Base-by-base conservation (phyloP, 2,797 vertebrate species). In the Lutjanus campechanus region DNA sequence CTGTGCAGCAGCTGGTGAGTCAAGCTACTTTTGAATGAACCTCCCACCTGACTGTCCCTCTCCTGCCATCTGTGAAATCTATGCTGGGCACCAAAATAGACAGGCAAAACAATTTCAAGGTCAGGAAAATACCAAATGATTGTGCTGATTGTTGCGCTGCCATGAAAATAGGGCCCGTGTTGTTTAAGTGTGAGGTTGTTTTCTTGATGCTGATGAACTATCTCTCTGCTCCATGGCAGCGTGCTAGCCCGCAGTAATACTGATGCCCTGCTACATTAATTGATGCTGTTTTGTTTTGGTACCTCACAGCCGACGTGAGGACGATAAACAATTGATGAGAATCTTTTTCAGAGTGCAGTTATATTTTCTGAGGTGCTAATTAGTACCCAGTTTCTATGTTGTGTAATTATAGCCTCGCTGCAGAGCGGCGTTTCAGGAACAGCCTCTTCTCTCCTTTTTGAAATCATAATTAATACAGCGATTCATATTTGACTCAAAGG, bases 311-410 rank as follows among this genome's bases (percentile, higher is more conserved):
- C 47, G 63, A 79, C 79, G 50, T 2, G 13, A 73, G 53, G 61
- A 60, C 55, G 64, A 84, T 82, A 56, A 89, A 88, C 76, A 83
- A 75, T 67, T 77, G 86, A 81, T 80, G 76, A 79, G 82, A 41
- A 70, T 71, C 40, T 71, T 80, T 79, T 79, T 85, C 63, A 11
- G 51, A 25, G 50, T 16, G 59, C 67, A 29, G 59, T 80, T 82
- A 22, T 72, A 73, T 85, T 77, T 87, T 83, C 82, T 36, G 72
- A 82, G 77, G 75, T 76, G 88, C 76, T 90, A 85, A 88, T 92
- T 86, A 91, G 69, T 11, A 46, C 44, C 60, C 8, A 7, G 44
- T 78, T 62, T 84, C 63, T 60, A 0, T 11, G 71, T 69, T 0
- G 25, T 56, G 25, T 89, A 87, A 90, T 85, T 88, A 90, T 63